These are phyloP conservation scores for Neolamprologus toae DNA, from an alignment of 2,113 vertebrate species.

Conservation along the genomic window DNA sequence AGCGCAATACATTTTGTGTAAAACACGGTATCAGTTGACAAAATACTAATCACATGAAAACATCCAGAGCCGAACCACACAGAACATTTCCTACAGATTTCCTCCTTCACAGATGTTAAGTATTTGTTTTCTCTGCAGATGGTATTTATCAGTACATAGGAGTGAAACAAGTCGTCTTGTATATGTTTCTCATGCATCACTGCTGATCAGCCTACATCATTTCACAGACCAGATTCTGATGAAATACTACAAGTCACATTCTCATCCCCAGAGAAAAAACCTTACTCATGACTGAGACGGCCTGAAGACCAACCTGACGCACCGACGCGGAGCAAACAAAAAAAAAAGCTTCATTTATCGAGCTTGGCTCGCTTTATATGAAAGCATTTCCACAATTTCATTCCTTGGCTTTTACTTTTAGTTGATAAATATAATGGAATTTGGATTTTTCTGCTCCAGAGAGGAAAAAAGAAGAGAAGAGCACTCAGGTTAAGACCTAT, in stretches of 20 bases:
- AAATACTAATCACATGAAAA: neutral
- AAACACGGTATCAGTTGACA: neutral
- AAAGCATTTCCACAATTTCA: neutral
- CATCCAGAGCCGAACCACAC: neutral
- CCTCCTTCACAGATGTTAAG: neutral
- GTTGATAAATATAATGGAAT: constrained; percentile 46
- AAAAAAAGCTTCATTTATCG: neutral
- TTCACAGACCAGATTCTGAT: neutral
- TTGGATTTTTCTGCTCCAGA: constrained; percentile 14
- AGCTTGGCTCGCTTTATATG: neutral
- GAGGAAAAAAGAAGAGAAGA: neutral
- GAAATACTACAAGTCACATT: neutral
- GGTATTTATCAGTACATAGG: constrained; percentile 27
- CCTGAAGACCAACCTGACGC: neutral
- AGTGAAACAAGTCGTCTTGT: constrained; percentile 4
- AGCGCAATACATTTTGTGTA: neutral
- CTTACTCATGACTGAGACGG: neutral
- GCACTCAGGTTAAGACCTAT: constrained; percentile 30
- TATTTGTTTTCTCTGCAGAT: constrained; percentile 25
- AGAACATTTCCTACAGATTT: neutral
- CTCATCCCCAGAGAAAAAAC: neutral
- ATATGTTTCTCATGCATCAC: constrained; percentile 11
- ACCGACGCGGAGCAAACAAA: neutral
- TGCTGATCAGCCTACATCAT: constrained; percentile 24
- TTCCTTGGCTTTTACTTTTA: constrained; percentile 16